Conservation (phyloP, 2,888 invertebrate species). For the Nowickia ferox region DNA sequence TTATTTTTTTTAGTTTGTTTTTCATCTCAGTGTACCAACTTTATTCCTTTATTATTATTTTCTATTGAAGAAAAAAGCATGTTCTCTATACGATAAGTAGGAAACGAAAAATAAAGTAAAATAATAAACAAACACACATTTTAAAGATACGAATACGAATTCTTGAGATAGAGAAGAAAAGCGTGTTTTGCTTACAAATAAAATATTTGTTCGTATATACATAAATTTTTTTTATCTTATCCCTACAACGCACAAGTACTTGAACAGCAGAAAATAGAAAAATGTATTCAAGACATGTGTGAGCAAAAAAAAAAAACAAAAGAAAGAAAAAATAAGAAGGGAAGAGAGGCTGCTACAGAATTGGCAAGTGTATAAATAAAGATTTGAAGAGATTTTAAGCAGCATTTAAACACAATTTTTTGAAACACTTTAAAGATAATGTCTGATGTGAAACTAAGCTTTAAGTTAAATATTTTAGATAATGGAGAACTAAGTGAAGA, state of each 20-base stretch:
- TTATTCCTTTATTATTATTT: slow-evolving; percentile 49
- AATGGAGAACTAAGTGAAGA: neutral
- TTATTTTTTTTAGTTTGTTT: neutral
- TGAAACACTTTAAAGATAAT: neutral
- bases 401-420: neutral
- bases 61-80: slow-evolving; percentile 53
- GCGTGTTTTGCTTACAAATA: slow-evolving; percentile 56
- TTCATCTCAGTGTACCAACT: slow-evolving; percentile 25
- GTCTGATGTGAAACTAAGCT: too few species aligned
- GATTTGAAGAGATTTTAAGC: slow-evolving; percentile 23
- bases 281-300: slow-evolving; percentile 11
- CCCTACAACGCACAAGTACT: slow-evolving; percentile 35
- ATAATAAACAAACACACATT: slow-evolving; percentile 36
- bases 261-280: slow-evolving; percentile 17
- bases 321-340: too few species aligned
- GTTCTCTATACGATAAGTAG: slow-evolving; percentile 61
- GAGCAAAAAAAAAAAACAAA: neutral
- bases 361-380: slow-evolving; percentile 12
- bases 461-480: too few species aligned
- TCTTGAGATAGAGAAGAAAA: slow-evolving; percentile 56
- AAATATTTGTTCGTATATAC: neutral
- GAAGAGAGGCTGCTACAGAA: neutral
- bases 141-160: slow-evolving; percentile 51
- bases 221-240: neutral
- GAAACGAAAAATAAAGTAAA: neutral